Base-by-base conservation (phyloP, 1,140 invertebrate genomes). In the Pseudomyrmex dendroicus region DNA sequence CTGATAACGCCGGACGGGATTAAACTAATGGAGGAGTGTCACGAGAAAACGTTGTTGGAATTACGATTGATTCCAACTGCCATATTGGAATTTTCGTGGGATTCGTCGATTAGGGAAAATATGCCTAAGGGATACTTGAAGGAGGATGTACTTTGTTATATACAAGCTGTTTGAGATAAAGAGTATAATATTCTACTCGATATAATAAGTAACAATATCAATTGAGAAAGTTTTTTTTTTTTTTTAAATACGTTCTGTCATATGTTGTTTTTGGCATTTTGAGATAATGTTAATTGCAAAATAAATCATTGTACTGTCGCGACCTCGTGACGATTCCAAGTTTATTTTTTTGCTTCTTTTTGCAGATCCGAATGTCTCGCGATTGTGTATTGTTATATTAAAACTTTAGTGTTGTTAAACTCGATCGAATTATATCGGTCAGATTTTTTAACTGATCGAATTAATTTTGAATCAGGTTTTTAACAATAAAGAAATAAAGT, bases 51-150 rank as follows among this genome's bases (percentile, higher is more conserved):
- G 12, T 93, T 98, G 86, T 93, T 95, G 0, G 96, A 98, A 90
- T 93, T 97, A 84, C 94, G 96, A 86, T 92, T 98, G 72, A 96
- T 97, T 90, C 97, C 97, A 59, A 96, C 97, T 22, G 95, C 96
- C 35, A 94, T 98, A 86, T 93, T 98, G 57, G 95, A 95, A 54
- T 98, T 98, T 91, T 94, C 95, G 10, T 96, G 95, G 95, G 86
- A 92, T 2, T 92, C 13, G 92, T 82, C 93, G 95, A 1, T 92
- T 94, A 22, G 93, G 2, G 46, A 35, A 52, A 67, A 95, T 35
- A 94, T 94, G 17, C 95, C 95, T 72, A 94, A 94, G 0, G 94
- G 95, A 85, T 97, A 95, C 92, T 94, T 98, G 46, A 97, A 97
- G 91, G 96, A 96, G 7, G 97, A 98, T 92, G 94, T 97, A 1